Conservation (phyloP, 2,888 invertebrate species). For the Aproaerema taeniolella region DNA sequence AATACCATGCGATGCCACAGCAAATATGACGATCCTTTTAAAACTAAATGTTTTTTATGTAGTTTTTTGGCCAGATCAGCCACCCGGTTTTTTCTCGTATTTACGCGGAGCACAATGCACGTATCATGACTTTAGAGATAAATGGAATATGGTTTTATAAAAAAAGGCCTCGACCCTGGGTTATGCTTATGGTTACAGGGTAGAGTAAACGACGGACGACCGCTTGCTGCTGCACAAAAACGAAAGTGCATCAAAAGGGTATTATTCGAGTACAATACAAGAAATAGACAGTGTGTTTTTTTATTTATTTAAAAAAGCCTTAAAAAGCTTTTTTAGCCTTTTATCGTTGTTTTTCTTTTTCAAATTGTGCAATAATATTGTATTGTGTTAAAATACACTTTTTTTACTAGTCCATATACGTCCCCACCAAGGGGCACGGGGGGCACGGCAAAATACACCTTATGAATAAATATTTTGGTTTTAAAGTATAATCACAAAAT, state of each 20-base stretch:
- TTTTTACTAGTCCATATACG: too few relatives aligned
- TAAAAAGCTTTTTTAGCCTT: too few relatives aligned
- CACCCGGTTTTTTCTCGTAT: slow-evolving; percentile 41
- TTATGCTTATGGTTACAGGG: too few relatives aligned
- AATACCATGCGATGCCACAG: slow-evolving; percentile 24
- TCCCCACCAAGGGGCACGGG: too few relatives aligned
- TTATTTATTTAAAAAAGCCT: too few relatives aligned
- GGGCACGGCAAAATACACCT: too few relatives aligned
- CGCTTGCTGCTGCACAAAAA: slow-evolving; percentile 55
- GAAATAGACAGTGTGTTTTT: too few relatives aligned
- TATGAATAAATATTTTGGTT: too few relatives aligned
- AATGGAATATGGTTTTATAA: slow-evolving; percentile 46
- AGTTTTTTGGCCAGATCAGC: slow-evolving; percentile 24
- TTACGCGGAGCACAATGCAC: slow-evolving; percentile 59
- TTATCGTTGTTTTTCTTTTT: too few relatives aligned
- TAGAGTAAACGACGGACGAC: slow-evolving; percentile 47
- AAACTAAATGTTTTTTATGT: slow-evolving; percentile 36
- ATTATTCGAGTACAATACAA: slow-evolving; percentile 15
- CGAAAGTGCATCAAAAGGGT: slow-evolving; percentile 52
- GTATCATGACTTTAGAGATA: slow-evolving; percentile 63
- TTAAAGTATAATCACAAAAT: too few relatives aligned
- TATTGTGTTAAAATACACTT: too few relatives aligned
- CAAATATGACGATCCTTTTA: slow-evolving; percentile 30
- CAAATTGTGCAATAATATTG: too few relatives aligned
- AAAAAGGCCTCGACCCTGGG: slow-evolving; percentile 37